These are phyloP conservation scores for Drepana falcataria DNA, from an alignment of 2,888 invertebrate species.

Conservation along the genomic window DNA sequence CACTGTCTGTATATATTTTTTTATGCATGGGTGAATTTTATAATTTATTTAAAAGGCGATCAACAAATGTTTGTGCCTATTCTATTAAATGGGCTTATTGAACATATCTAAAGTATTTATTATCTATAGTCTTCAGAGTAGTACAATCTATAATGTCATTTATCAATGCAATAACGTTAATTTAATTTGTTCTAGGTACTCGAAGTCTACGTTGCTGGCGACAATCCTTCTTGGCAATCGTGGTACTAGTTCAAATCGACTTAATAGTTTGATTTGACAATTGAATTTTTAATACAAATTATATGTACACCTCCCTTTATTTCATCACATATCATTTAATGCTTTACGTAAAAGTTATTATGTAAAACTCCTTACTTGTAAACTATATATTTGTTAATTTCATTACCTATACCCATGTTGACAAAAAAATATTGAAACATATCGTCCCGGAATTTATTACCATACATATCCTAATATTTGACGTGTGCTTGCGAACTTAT, in stretches of 20 bases:
- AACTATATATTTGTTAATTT: too few species aligned
- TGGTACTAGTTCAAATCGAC: conserved; percentile 59
- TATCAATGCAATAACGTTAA: not conserved
- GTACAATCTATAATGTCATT: not conserved
- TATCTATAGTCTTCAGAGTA: too few species aligned
- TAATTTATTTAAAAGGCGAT: too few species aligned
- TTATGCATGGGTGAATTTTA: too few species aligned
- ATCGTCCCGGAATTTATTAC: conserved; percentile 47
- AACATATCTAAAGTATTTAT: too few species aligned
- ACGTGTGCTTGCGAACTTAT: conserved; percentile 45
- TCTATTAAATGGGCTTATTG: too few species aligned
- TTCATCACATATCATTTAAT: conserved; percentile 14
- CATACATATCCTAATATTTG: conserved; percentile 46
- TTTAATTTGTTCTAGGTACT: conserved; percentile 53
- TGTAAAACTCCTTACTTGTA: too few species aligned
- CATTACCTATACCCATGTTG: too few species aligned
- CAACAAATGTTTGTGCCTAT: too few species aligned
- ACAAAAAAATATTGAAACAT: conserved; percentile 44
- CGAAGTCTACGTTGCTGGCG: conserved; percentile 56
- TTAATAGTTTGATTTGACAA: conserved; percentile 42
- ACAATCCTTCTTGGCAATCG: conserved; percentile 51
- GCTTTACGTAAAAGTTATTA: not conserved
- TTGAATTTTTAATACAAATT: conserved; percentile 10
- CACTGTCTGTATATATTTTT: too few species aligned
- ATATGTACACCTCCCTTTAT: conserved; percentile 7